Conservation (phyloP, 2,797 vertebrate genomes). For the Rhabdophis nuchalis region DNA sequence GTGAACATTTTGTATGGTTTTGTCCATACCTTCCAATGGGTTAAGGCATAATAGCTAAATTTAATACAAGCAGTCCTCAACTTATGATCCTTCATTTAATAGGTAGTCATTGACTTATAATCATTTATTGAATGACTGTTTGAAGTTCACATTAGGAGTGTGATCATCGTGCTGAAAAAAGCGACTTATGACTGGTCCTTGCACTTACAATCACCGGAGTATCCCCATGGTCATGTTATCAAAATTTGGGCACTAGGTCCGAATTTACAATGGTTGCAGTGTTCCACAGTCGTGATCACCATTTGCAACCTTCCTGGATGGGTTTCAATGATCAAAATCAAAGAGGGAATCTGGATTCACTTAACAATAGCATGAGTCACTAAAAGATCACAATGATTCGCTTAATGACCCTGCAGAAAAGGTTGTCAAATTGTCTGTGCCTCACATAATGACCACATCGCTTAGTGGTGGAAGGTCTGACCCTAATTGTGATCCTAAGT, state of each 20-base stretch:
- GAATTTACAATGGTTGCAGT: neutral
- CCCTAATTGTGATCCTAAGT: neutral
- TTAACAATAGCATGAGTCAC: neutral
- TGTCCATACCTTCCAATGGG: neutral
- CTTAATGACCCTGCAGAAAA: neutral
- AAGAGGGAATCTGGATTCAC: neutral
- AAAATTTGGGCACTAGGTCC: neutral
- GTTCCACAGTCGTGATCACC: neutral
- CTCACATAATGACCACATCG: neutral
- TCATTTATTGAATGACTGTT: neutral
- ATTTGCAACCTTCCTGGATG: neutral
- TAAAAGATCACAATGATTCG: neutral
- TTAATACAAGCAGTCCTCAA: neutral
- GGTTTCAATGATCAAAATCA: neutral
- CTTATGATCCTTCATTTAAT: neutral
- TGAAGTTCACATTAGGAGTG: neutral
- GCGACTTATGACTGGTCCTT: neutral
- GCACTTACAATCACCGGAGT: neutral
- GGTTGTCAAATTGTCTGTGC: neutral
- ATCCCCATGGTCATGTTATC: neutral
- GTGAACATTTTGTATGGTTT: neutral
- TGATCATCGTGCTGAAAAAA: neutral
- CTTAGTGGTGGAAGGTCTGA: neutral
- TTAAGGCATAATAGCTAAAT: neutral
- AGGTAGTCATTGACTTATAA: neutral